Percentiles rank a stretch among this genome's conserved stretches.
Evolutionary conservation across 2,797 vertebrate species (phyloP).

Genomic region (Ambastaia sidthimunki): DNA sequence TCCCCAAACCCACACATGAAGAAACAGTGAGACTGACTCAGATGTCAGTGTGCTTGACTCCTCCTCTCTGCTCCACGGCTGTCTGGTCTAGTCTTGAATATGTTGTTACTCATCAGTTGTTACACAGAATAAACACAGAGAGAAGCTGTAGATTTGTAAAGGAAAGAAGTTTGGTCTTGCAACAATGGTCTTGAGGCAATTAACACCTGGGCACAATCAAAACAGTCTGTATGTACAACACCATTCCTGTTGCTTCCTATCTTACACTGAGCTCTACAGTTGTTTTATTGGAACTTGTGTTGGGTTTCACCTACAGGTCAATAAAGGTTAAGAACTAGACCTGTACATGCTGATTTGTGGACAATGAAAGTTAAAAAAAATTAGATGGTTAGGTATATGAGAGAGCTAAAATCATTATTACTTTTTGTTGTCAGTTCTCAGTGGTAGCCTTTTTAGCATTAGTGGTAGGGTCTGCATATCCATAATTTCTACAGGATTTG

Average conservation of each 20-base stretch:
- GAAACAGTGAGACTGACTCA: constrained; percentile 54
- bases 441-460: too few species aligned
- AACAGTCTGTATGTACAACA: constrained; percentile 57
- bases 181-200: constrained; percentile 58
- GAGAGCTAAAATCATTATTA: too few species aligned
- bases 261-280: constrained; percentile 55
- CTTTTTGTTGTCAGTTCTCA: too few species aligned
- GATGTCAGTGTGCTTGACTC: constrained; percentile 39
- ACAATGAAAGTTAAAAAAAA: not conserved
- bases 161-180: constrained; percentile 50
- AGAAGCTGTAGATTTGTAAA: constrained; percentile 75
- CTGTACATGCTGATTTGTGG: not conserved
- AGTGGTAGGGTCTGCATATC: too few species aligned
- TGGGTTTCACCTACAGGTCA: constrained; percentile 32
- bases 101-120: constrained; percentile 77
- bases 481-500: too few species aligned
- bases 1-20: constrained; percentile 69
- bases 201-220: constrained; percentile 65
- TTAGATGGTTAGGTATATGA: not conserved
- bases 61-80: constrained; percentile 33
- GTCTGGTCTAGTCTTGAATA: constrained; percentile 68
- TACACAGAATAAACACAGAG: constrained; percentile 76
- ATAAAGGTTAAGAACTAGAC: not conserved
- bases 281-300: constrained; percentile 34
- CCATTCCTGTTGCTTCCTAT: constrained; percentile 59